Percentiles rank a stretch among this genome's conserved stretches.
Conservation (phyloP, 2,888 invertebrate species). For the Dioctria rufipes region DNA sequence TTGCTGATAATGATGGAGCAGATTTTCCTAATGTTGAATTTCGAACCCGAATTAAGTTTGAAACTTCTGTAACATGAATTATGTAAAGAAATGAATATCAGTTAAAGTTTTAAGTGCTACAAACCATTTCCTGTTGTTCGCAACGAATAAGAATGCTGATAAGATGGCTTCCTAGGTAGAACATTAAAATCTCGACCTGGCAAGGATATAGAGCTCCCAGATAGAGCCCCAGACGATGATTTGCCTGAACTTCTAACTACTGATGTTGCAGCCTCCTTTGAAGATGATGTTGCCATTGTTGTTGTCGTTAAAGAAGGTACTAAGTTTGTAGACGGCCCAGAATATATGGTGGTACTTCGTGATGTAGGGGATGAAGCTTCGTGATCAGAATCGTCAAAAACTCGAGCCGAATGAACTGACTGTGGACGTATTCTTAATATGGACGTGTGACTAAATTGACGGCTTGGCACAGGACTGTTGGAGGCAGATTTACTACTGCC, state of each 20-base stretch:
- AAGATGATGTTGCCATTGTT: slow-evolving; percentile 31
- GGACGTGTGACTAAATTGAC: slow-evolving; percentile 25
- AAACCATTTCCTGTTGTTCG: slow-evolving; percentile 66
- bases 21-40: slow-evolving; percentile 93
- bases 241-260: slow-evolving; percentile 65
- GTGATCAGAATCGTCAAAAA: slow-evolving; percentile 82
- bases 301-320: slow-evolving; percentile 47
- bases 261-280: slow-evolving; percentile 56
- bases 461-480: slow-evolving; percentile 41
- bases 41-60: slow-evolving; percentile 90
- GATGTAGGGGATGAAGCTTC: slow-evolving; percentile 65
- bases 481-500: slow-evolving; percentile 48
- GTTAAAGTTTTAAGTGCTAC: neutral
- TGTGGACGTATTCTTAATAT: slow-evolving; percentile 70
- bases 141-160: slow-evolving; percentile 69
- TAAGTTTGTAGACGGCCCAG: neutral
- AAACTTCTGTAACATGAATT: slow-evolving; percentile 66
- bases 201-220: slow-evolving; percentile 68
- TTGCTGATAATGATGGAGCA: slow-evolving; percentile 88
- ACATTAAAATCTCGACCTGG: slow-evolving; percentile 67
- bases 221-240: slow-evolving; percentile 68
- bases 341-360: neutral
- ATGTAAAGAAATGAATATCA: neutral
- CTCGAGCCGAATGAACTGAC: slow-evolving; percentile 81
- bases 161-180: slow-evolving; percentile 68